Evolutionary conservation across 2,113 vertebrate species (phyloP), one percentile per base, ranked within the genome.

Genomic region (Podilymbus podiceps): DNA sequence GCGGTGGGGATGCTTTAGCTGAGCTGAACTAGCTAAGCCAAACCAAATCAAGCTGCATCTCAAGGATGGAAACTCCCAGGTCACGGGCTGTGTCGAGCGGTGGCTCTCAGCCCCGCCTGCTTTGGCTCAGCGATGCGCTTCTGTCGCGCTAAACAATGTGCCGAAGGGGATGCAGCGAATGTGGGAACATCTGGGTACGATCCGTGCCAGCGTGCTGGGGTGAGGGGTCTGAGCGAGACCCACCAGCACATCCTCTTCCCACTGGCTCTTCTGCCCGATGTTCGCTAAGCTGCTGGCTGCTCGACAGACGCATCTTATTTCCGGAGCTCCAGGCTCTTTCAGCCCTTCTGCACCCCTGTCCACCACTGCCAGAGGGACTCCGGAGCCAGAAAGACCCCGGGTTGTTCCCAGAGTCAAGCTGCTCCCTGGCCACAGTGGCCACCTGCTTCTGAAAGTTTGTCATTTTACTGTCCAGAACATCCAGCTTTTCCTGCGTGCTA

Each of bases 261-360:
- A 7, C 33, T 16, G 59, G 35, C 21, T 8, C 12, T 13, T 24
- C 6, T 40, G 14, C 35, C 44, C 8, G 0, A 2, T 27, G 15
- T 2, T 68, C 15, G 2, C 27, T 15, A 6, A 8, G 2, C 31
- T 11, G 5, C 1, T n/a, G 53, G 33, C 5, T 24, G 1, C 10
- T 16, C 0, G 0, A 67, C 38, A 38, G 6, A 6, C 17, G 10
- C 3, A 5, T 7, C 24, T 42, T 23, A 10, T 11, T 68, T 6
- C 3, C 3, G 20, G 62, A 66, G 40, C 46, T 67, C 24, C 25
- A 6, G 67, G 62, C 17, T 60, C 16, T 31, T 27, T 60, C 73
- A 76, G 56, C 52, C 16, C 52, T 19, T 27, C 24, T 28, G 28
- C 46, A 6, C 72, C 46, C 6, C 38, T 42, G 17, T 11, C 40